phyloP scores from a whole-genome alignment of 2,888 invertebrate genomes.

The Agapetus fuscipes region DNA sequence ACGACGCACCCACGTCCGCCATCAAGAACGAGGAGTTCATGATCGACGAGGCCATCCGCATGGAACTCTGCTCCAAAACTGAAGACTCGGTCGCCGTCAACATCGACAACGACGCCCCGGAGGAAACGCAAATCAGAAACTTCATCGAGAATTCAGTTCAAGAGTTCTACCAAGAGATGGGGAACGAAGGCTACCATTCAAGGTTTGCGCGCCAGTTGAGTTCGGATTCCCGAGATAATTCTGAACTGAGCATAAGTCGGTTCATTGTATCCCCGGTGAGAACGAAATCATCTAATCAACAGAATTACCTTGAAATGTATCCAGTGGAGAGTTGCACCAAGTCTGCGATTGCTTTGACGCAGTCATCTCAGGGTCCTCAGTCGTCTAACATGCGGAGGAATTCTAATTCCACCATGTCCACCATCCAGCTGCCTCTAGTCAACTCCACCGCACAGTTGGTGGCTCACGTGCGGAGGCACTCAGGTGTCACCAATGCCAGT shows the following conservation, averaged over 20 bases:
- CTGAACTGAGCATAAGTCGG: slow-evolving; percentile 37
- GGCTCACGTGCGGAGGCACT: slow-evolving; percentile 48
- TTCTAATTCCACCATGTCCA: slow-evolving; percentile 53
- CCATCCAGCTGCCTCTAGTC: slow-evolving; percentile 46
- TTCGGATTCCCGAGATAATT: slow-evolving; percentile 45
- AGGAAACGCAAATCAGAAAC: slow-evolving; percentile 38
- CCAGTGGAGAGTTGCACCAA: slow-evolving; percentile 42
- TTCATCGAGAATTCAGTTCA: slow-evolving; percentile 30
- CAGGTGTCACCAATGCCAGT: slow-evolving; percentile 52
- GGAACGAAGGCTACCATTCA: slow-evolving; percentile 41
- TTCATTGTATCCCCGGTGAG: slow-evolving; percentile 36
- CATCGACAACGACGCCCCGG: slow-evolving; percentile 40
- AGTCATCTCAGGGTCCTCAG: slow-evolving; percentile 29
- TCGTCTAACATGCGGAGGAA: slow-evolving; percentile 48
- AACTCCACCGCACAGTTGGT: slow-evolving; percentile 42
- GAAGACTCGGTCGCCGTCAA: slow-evolving; percentile 29
- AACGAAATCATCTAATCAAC: slow-evolving; percentile 33
- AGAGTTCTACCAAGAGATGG: slow-evolving; percentile 33
- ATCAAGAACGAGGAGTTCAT: slow-evolving; percentile 36
- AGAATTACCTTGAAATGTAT: slow-evolving; percentile 35
- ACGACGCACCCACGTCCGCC: slow-evolving; percentile 13
- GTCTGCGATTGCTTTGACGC: slow-evolving; percentile 39
- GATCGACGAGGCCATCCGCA: slow-evolving; percentile 32
- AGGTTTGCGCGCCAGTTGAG: slow-evolving; percentile 46
- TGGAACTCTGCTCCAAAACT: slow-evolving; percentile 28